phyloP scores from a whole-genome alignment of 2,888 invertebrate species.

The Amphipoea oculea region DNA sequence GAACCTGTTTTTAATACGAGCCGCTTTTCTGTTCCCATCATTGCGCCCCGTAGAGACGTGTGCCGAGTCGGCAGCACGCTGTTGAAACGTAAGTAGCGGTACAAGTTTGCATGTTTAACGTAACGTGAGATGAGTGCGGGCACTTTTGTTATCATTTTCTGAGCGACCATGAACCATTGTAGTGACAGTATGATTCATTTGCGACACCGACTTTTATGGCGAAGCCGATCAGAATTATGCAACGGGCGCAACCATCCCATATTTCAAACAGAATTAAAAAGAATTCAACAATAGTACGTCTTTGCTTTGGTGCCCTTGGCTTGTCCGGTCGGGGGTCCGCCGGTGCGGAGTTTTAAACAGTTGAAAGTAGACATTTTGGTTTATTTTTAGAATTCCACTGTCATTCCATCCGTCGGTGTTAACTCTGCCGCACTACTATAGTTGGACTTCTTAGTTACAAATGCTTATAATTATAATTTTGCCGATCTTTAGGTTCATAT shows the following conservation, averaged over 20 bases:
- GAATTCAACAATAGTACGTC: not conserved
- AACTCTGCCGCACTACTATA: constrained; percentile 33
- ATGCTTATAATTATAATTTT: constrained; percentile 28
- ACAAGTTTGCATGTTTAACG: constrained; percentile 72
- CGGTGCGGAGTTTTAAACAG: constrained; percentile 5
- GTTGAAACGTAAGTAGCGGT: constrained; percentile 85
- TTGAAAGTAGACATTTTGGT: not conserved
- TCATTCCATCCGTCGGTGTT: constrained; percentile 37
- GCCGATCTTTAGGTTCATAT: not conserved
- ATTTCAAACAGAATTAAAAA: constrained; percentile 7
- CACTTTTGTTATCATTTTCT: constrained; percentile 86
- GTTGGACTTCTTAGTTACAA: constrained; percentile 24
- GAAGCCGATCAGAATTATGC: not conserved
- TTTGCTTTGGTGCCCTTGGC: constrained; percentile 28
- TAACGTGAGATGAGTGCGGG: constrained; percentile 68
- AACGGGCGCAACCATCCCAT: not conserved
- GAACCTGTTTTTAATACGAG: constrained; percentile 68
- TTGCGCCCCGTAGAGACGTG: constrained; percentile 81
- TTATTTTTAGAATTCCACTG: constrained; percentile 36
- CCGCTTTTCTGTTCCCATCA: constrained; percentile 79
- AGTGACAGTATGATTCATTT: constrained; percentile 48
- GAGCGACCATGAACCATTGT: constrained; percentile 74
- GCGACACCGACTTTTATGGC: not conserved
- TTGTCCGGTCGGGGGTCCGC: constrained; percentile 1
- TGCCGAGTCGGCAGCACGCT: constrained; percentile 80